phyloP scores from a whole-genome alignment of 2,113 vertebrate genomes.

The Circaetus cinerascens region DNA sequence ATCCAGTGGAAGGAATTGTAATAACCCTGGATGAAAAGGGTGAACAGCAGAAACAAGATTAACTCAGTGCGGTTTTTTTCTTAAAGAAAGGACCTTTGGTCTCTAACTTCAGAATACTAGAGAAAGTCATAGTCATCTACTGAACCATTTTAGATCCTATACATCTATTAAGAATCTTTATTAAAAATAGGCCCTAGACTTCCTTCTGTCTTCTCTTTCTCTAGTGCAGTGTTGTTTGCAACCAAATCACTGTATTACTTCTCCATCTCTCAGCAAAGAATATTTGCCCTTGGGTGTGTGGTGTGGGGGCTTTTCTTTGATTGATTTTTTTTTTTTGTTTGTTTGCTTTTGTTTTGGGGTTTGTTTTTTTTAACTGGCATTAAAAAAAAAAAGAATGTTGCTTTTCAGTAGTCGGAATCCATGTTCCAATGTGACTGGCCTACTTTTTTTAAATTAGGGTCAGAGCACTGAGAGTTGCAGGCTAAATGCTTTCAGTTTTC shows the following conservation, averaged over 20 bases:
- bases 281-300: background rate
- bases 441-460: slow-evolving; percentile 7
- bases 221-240: background rate
- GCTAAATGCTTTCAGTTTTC: slow-evolving; percentile 19
- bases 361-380: background rate
- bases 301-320: background rate
- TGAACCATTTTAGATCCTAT: background rate
- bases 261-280: background rate
- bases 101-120: background rate
- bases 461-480: slow-evolving; percentile 18
- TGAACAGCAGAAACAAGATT: background rate
- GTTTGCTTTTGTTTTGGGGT: background rate
- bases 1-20: background rate
- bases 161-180: background rate
- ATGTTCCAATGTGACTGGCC: background rate
- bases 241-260: background rate
- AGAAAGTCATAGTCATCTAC: background rate
- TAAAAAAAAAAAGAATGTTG: background rate
- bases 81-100: background rate
- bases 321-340: background rate
- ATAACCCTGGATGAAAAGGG: background rate
- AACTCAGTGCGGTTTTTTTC: background rate
- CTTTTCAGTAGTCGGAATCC: background rate
- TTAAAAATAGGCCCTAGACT: background rate
- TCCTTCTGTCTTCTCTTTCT: background rate